Conservation (phyloP, 1,140 invertebrate species). For the Sycobia sp. region DNA sequence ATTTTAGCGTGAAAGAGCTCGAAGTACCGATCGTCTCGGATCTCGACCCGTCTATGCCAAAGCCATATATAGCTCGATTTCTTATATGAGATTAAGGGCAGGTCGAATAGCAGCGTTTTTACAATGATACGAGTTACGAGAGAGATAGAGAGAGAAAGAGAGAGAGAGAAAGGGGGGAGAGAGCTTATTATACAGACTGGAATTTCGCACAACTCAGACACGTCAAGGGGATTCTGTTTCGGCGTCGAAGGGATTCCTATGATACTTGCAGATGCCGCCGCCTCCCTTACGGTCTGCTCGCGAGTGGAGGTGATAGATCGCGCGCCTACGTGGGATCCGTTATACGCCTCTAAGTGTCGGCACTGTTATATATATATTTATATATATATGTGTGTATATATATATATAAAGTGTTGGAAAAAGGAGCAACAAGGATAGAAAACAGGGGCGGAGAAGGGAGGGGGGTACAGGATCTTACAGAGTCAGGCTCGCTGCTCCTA, state of each 20-base stretch:
- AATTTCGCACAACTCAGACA: conserved; percentile 28
- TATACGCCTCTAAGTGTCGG: too few relatives aligned
- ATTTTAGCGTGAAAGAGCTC: too few relatives aligned
- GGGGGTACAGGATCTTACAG: not conserved
- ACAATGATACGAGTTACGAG: too few relatives aligned
- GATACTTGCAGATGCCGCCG: too few relatives aligned
- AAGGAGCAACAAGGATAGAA: not conserved
- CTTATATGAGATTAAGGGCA: too few relatives aligned
- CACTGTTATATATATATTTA: too few relatives aligned
- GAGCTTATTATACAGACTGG: conserved; percentile 54
- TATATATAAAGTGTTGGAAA: not conserved
- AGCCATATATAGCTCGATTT: too few relatives aligned
- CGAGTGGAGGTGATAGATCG: not conserved
- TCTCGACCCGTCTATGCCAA: too few relatives aligned
- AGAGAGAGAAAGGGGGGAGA: conserved; percentile 11
- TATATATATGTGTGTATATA: not conserved
- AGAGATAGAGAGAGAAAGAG: conserved; percentile 31
- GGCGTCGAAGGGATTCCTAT: conserved; percentile 50
- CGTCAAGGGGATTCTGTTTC: conserved; percentile 53
- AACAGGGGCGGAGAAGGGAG: not conserved
- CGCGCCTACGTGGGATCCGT: conserved; percentile 10
- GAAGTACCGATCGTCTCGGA: too few relatives aligned
- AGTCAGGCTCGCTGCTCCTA: conserved; percentile 23
- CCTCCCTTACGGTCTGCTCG: conserved; percentile 46
- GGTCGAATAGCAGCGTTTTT: too few relatives aligned